Base-by-base conservation (phyloP, 2,797 vertebrate genomes). In the Myotis daubentonii region DNA sequence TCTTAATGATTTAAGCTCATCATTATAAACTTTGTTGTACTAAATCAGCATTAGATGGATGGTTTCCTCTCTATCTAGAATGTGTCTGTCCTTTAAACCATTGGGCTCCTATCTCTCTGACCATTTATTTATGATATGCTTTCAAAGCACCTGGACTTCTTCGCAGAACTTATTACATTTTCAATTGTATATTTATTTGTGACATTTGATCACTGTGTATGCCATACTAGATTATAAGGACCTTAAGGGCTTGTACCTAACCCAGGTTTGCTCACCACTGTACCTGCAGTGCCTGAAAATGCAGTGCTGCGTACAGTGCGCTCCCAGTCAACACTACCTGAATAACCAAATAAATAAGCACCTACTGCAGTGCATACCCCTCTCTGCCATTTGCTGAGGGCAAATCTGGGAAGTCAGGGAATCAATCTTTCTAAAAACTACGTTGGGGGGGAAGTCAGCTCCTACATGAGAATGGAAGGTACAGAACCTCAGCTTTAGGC, bases 381-480 rank as follows among this genome's bases (percentile, higher is more conserved):
- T 16, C 20, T 53, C 74, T 81, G 28, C 76, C 81, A 10, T 72
- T 85, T 92, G 74, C 49, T 88, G 41, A 88, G 13, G 55, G 30
- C 33, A 90, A 55, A 47, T 89, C 86, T 91, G 41, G 36, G 25
- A 80, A 87, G 41, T 53, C 55, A 84, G 81, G 19, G 19, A 87
- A 75, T 86, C 74, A 94, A 41, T 90, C 78, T 88, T 81, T 84
- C 83, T 91, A 86, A 93, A 89, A 93, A 74, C 65, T 38, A n/a
- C 16, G 8, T 44, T 76, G 23, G 17, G 16, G 28, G 53, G 3
- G 10, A 76, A 86, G 51, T 15, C 51, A 82, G 30, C 20, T 33
- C 15, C 60, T 72, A 53, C 4, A 19, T 62, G 30, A 91, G 30
- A 96, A 84, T 44, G 49, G 53, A 91, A 93, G 8, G 19, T 49